Conservation (phyloP, 2,797 vertebrate species). For the Tapera naevia region DNA sequence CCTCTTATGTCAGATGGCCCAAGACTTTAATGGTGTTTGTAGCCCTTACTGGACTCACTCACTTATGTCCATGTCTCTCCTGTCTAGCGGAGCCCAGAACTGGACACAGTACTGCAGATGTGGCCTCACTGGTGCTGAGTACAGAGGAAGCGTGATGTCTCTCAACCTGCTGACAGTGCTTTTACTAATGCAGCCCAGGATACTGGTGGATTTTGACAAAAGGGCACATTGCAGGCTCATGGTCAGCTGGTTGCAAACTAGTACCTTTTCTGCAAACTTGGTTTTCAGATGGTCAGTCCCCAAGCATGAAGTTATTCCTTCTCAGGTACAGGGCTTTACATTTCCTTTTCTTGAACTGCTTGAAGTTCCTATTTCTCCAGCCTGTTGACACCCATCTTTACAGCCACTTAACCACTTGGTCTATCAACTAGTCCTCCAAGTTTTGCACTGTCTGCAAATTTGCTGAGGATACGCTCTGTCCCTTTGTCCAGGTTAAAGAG, state of each 20-base stretch:
- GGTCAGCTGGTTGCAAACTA: background rate
- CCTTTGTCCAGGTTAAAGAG: background rate
- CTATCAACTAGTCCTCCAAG: background rate
- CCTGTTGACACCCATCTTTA: background rate
- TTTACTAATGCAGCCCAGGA: background rate
- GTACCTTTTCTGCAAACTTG: background rate
- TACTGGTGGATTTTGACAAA: background rate
- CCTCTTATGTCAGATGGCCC: accelerated
- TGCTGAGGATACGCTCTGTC: background rate
- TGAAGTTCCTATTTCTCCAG: background rate
- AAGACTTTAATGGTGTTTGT: background rate
- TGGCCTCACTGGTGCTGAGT: background rate
- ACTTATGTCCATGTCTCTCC: background rate
- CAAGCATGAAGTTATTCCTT: background rate
- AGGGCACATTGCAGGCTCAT: background rate
- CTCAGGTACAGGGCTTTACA: background rate
- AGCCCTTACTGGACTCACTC: background rate
- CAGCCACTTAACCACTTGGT: background rate
- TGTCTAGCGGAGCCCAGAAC: background rate
- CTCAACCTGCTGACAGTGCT: background rate
- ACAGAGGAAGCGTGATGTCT: background rate
- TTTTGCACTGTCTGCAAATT: background rate
- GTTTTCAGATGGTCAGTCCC: background rate
- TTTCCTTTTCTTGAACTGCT: background rate
- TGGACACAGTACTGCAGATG: no score